phyloP scores from a whole-genome alignment of 2,113 vertebrate species.

The Myiozetetes cayanensis region DNA sequence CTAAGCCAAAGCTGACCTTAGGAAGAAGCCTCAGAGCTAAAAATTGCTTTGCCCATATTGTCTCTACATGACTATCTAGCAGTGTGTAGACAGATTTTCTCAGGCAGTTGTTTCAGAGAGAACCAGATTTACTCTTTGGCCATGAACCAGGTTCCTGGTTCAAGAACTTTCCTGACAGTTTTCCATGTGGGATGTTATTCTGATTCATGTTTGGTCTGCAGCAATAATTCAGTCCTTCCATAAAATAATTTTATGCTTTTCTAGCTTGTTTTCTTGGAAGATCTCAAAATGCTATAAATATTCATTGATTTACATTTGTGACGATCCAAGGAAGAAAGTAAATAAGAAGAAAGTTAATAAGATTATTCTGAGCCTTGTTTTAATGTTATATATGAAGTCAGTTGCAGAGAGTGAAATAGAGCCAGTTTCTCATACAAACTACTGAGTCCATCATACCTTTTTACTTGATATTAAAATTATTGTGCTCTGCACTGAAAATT shows the following conservation, averaged over 20 bases:
- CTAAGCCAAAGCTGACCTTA: neutral
- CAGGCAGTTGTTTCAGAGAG: conserved; percentile 43
- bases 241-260: conserved; percentile 19
- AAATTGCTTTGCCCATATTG: neutral
- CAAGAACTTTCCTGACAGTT: conserved; percentile 37
- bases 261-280: conserved; percentile 45
- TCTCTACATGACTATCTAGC: neutral
- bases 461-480: neutral
- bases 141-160: conserved; percentile 25
- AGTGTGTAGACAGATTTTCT: conserved; percentile 23
- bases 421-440: neutral
- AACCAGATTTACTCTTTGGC: conserved; percentile 48
- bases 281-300: conserved; percentile 28
- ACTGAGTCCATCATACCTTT: neutral
- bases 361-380: conserved; percentile 5
- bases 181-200: conserved; percentile 31
- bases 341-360: neutral
- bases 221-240: conserved; percentile 42
- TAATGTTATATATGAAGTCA: neutral
- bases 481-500: neutral
- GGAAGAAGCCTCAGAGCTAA: neutral
- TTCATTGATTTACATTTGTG: neutral
- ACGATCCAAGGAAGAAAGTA: neutral
- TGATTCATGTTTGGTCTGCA: conserved; percentile 34
- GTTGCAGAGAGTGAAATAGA: neutral